phyloP scores from a whole-genome alignment of 2,113 vertebrate species.

The Semnornis frantzii region DNA sequence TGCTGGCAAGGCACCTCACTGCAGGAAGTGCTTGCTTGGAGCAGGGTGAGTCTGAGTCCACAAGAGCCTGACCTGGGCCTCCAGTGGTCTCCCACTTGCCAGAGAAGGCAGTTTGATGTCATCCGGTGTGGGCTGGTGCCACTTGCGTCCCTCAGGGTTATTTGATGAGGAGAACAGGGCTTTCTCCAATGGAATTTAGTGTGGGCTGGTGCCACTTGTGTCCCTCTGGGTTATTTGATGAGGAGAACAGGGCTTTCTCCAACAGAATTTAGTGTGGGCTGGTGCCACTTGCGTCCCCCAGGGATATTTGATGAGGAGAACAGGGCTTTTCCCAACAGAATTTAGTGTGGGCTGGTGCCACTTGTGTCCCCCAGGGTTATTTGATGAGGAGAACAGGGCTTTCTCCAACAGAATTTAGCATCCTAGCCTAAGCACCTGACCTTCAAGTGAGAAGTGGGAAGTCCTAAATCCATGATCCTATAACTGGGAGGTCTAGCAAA shows the following conservation, averaged over 20 bases:
- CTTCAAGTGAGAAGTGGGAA: neutral
- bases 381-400: neutral
- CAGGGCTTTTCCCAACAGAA: neutral
- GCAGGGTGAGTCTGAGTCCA: neutral
- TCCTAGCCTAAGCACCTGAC: neutral
- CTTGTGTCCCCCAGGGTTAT: neutral
- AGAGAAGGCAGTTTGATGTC: neutral
- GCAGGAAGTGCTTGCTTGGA: neutral
- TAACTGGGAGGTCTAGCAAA: neutral
- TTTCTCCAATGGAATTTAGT: neutral
- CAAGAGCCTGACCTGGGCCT: neutral
- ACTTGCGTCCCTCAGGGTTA: neutral
- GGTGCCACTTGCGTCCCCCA: neutral
- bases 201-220: neutral
- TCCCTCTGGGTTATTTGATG: neutral
- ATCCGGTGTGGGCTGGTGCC: neutral
- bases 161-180: neutral
- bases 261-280: neutral
- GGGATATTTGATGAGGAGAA: neutral
- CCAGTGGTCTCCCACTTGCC: neutral
- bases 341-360: neutral
- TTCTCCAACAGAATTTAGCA: neutral
- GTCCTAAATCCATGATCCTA: neutral
- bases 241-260: neutral
- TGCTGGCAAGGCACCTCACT: neutral